A percentile compares a stretch with the other conserved stretches of the same genome.
These are phyloP conservation scores for Stichodactyla mertensii DNA, from an alignment of 64 coral and sea anemone species.

Conservation along the genomic window DNA sequence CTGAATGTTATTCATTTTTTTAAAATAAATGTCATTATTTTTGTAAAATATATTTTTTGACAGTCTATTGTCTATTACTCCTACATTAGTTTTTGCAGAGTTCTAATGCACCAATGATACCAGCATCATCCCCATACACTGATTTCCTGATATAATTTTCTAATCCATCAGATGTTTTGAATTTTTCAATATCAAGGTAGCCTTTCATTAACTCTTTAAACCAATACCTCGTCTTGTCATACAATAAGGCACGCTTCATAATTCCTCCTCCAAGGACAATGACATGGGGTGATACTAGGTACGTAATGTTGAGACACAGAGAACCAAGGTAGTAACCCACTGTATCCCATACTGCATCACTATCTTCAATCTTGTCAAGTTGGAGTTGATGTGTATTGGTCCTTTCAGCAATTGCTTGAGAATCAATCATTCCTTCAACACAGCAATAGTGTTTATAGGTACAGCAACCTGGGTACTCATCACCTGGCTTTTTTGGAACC, in stretches of 20 bases:
- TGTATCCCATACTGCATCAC: slow-evolving; percentile 78
- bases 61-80: not conserved
- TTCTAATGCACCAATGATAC: slow-evolving; percentile 77
- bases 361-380: slow-evolving; percentile 50
- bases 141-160: slow-evolving; percentile 67
- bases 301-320: slow-evolving; percentile 85
- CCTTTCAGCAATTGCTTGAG: slow-evolving; percentile 68
- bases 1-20: not conserved
- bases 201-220: slow-evolving; percentile 68
- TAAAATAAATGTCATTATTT: not conserved
- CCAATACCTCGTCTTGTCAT: slow-evolving; percentile 36
- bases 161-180: slow-evolving; percentile 64
- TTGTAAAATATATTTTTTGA: not conserved
- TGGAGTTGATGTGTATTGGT: slow-evolving; percentile 37
- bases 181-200: slow-evolving; percentile 74
- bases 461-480: slow-evolving; percentile 66
- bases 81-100: slow-evolving; percentile 24
- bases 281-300: slow-evolving; percentile 73
- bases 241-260: slow-evolving; percentile 74
- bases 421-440: slow-evolving; percentile 87
- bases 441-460: slow-evolving; percentile 59
- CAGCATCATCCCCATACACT: slow-evolving; percentile 62
- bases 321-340: slow-evolving; percentile 87
- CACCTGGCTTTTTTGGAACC: slow-evolving; percentile 57
- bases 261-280: slow-evolving; percentile 83